Percentiles rank a stretch among this genome's conserved stretches.
Evolutionary conservation across 92 coral and sea anemone genomes (phyloP).

Genomic region (Epizoanthus scotinus): DNA sequence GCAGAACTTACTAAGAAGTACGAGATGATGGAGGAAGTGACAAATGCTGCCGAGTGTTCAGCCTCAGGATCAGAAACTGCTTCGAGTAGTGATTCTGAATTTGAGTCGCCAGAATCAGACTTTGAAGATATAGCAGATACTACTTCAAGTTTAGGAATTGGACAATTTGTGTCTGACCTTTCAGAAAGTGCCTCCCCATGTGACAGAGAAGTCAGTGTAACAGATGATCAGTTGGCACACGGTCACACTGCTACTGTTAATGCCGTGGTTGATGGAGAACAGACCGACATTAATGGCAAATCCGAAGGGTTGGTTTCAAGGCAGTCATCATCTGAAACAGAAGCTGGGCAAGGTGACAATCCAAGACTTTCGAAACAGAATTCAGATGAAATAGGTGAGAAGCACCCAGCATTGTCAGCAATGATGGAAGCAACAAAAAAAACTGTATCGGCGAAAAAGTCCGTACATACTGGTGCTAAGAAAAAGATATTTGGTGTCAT

Average conservation of each 20-base stretch:
- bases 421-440: slow-evolving; percentile 44
- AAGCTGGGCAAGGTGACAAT: slow-evolving; percentile 35
- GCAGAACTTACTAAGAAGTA: slow-evolving; percentile 74
- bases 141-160: slow-evolving; percentile 11
- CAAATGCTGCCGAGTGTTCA: slow-evolving; percentile 44
- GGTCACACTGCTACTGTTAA: background rate
- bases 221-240: slow-evolving; percentile 44
- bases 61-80: slow-evolving; percentile 75
- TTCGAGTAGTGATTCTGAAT: slow-evolving; percentile 87
- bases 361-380: slow-evolving; percentile 58
- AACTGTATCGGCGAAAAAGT: slow-evolving; percentile 37
- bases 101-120: slow-evolving; percentile 92
- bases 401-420: slow-evolving; percentile 28
- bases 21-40: slow-evolving; percentile 70
- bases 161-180: slow-evolving; percentile 24
- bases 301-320: slow-evolving; percentile 45
- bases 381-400: slow-evolving; percentile 61
- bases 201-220: slow-evolving; percentile 64
- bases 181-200: slow-evolving; percentile 36
- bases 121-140: slow-evolving; percentile 65
- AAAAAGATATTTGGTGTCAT: slow-evolving; percentile 86
- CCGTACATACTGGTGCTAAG: slow-evolving; percentile 62
- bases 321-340: slow-evolving; percentile 42
- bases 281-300: background rate
- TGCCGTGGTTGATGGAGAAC: background rate